Conservation (phyloP, 2,888 invertebrate species). For the Heliconius charithonia region DNA sequence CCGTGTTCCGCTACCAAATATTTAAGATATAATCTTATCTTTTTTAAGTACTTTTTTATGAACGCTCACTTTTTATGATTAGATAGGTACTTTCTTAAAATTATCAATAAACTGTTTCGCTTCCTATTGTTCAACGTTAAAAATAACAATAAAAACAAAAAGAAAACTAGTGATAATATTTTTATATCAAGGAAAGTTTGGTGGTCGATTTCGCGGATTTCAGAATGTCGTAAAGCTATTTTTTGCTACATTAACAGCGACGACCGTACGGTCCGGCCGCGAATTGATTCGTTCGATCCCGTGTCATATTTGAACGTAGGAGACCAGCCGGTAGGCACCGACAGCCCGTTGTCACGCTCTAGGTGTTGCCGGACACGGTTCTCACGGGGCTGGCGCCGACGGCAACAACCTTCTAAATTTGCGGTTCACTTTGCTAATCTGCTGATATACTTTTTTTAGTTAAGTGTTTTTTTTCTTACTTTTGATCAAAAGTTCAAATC, state of each 20-base stretch:
- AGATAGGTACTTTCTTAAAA: not conserved
- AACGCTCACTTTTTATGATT: constrained; percentile 14
- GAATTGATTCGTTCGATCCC: constrained; percentile 75
- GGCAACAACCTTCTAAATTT: constrained; percentile 47
- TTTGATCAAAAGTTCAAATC: not conserved
- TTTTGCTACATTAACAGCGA: constrained; percentile 51
- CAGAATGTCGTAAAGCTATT: constrained; percentile 47
- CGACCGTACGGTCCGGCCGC: constrained; percentile 63
- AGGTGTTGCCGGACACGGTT: constrained; percentile 59
- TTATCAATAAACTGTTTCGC: constrained; percentile 8
- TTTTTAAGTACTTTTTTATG: constrained; percentile 24
- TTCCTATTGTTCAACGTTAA: not conserved
- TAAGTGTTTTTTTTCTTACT: not conserved
- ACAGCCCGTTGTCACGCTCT: constrained; percentile 62
- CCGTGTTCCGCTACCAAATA: constrained; percentile 47
- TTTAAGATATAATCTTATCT: constrained; percentile 38
- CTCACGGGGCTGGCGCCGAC: constrained; percentile 55
- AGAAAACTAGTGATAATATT: not conserved
- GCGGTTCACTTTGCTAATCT: constrained; percentile 42
- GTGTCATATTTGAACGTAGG: constrained; percentile 68
- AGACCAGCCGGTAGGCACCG: constrained; percentile 47
- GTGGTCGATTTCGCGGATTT: constrained; percentile 45
- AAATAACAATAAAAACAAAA: not conserved
- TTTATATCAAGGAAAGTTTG: constrained; percentile 16
- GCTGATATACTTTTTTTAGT: constrained; percentile 33